Evolutionary conservation across 2,113 vertebrate genomes (phyloP).

Genomic region (Cercopithecus mona): DNA sequence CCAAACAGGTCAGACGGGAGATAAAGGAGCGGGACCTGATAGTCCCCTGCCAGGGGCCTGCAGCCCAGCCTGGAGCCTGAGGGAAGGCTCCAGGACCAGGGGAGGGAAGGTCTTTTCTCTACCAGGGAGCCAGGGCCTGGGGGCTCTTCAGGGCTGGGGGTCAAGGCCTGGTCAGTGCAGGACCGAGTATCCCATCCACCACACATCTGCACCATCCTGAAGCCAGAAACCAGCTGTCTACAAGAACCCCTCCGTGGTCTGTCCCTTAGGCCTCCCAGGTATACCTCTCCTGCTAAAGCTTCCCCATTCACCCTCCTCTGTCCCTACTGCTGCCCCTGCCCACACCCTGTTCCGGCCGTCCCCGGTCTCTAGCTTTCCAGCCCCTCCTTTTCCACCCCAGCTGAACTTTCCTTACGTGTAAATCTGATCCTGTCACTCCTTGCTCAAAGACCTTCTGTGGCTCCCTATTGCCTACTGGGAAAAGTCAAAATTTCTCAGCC

Average conservation of each 20-base stretch:
- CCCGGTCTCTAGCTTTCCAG: neutral
- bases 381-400: neutral
- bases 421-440: neutral
- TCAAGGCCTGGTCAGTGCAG: neutral
- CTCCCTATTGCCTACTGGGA: neutral
- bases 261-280: fast-evolving
- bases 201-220: fast-evolving
- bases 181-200: fast-evolving
- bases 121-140: fast-evolving
- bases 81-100: neutral
- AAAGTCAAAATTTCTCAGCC: neutral
- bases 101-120: neutral
- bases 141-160: neutral
- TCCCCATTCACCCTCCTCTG: fast-evolving
- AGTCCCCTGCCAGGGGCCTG: fast-evolving
- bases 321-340: neutral
- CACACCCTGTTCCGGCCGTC: neutral
- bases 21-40: neutral
- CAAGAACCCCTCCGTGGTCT: fast-evolving
- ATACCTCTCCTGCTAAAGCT: neutral
- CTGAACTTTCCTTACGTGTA: fast-evolving
- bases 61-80: fast-evolving
- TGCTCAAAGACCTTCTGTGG: neutral
- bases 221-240: fast-evolving
- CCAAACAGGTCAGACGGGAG: neutral